Percentiles rank a stretch among this genome's conserved stretches.
These are phyloP conservation scores for Megatriorchis doriae DNA, from an alignment of 2,113 vertebrate genomes.

Conservation along the genomic window DNA sequence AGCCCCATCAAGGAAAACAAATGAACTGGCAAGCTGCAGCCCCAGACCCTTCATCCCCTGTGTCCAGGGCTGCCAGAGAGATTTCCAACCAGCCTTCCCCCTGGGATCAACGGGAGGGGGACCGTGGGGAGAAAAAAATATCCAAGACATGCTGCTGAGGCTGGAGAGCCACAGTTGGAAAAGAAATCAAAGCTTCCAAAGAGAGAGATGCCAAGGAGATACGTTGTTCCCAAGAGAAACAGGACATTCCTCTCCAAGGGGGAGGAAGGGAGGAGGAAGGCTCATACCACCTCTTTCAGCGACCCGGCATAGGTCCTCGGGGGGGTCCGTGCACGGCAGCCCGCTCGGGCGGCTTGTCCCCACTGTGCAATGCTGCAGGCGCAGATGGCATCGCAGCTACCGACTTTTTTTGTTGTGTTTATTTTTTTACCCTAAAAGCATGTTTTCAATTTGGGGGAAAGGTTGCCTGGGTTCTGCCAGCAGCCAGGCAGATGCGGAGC, in stretches of 20 bases:
- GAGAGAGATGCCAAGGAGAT: conserved; percentile 35
- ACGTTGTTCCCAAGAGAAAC: conserved; percentile 7
- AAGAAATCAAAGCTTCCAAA: conserved; percentile 36
- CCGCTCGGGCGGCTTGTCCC: background rate
- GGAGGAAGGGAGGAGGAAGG: background rate
- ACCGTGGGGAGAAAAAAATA: background rate
- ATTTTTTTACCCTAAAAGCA: background rate
- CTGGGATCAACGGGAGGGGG: background rate
- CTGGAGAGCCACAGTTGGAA: conserved; percentile 26
- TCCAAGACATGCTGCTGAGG: background rate
- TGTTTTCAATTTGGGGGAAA: background rate
- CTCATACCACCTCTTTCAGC: background rate
- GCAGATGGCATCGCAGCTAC: background rate
- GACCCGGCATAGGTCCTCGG: background rate
- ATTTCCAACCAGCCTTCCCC: background rate
- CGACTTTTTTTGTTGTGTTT: background rate
- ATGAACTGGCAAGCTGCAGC: background rate
- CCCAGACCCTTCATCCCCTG: background rate
- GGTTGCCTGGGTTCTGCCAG: background rate
- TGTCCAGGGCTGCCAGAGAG: background rate
- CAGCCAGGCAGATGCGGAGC: background rate
- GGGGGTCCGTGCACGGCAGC: background rate
- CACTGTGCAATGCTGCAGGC: background rate
- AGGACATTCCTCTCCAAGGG: conserved; percentile 8
- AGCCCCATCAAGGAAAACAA: background rate